Percentiles rank a stretch among this genome's conserved stretches.
These are phyloP conservation scores for Echinometra lucunter DNA, from an alignment of 53 echinoderm and acorn worm genomes.

Conservation along the genomic window DNA sequence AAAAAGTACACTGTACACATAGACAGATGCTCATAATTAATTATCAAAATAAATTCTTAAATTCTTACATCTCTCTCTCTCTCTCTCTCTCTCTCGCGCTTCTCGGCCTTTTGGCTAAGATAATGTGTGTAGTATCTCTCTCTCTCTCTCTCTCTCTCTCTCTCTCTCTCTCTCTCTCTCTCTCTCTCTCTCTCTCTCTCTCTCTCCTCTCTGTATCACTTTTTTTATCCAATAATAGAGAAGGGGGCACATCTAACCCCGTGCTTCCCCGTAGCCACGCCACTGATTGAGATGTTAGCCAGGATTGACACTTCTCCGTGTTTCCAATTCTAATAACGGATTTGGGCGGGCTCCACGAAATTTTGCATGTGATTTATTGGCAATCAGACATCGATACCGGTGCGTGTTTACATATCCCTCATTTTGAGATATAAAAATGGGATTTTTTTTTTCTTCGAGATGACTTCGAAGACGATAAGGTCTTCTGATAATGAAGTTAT, in stretches of 20 bases:
- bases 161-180: too few relatives aligned
- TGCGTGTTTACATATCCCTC: not conserved
- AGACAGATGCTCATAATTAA: too few relatives aligned
- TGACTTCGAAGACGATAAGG: not conserved
- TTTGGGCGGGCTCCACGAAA: constrained; percentile 27
- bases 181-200: too few relatives aligned
- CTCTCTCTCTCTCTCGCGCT: too few relatives aligned
- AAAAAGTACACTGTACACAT: too few relatives aligned
- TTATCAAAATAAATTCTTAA: too few relatives aligned
- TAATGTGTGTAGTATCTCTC: too few relatives aligned
- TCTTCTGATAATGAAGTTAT: not conserved
- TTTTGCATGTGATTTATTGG: not conserved
- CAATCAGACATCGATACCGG: not conserved
- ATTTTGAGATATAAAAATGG: not conserved
- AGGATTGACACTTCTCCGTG: not conserved
- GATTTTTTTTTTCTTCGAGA: not conserved
- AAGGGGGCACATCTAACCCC: not conserved
- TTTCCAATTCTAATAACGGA: constrained; percentile 17
- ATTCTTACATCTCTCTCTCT: too few relatives aligned
- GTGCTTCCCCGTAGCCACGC: not conserved
- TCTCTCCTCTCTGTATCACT: too few relatives aligned
- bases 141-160: too few relatives aligned
- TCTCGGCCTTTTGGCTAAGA: too few relatives aligned
- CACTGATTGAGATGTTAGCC: not conserved
- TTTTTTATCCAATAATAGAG: too few relatives aligned